phyloP scores from a whole-genome alignment of 2,113 vertebrate species.

The Malurus cyaneus region DNA sequence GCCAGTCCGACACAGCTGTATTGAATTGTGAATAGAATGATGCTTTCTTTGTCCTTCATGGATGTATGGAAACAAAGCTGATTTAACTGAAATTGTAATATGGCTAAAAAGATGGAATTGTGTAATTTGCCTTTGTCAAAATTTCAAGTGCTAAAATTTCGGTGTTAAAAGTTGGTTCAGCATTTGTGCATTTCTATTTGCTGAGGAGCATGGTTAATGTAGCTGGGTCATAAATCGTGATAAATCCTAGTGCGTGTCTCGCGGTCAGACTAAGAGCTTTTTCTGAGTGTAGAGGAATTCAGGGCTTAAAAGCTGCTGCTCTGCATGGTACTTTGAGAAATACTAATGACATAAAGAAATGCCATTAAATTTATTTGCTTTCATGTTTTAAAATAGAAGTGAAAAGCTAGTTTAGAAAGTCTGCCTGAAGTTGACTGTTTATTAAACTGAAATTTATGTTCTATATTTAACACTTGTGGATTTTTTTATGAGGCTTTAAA shows the following conservation, averaged over 20 bases:
- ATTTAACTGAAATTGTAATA: not conserved
- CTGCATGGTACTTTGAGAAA: not conserved
- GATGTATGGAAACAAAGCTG: not conserved
- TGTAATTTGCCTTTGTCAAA: not conserved
- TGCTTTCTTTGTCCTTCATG: not conserved
- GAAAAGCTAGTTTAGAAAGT: not conserved
- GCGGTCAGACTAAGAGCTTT: not conserved
- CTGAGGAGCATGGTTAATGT: not conserved
- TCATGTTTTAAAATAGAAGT: not conserved
- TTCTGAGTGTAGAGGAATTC: not conserved
- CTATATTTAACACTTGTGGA: not conserved
- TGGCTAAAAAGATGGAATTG: not conserved
- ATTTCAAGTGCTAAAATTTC: not conserved
- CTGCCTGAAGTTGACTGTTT: not conserved
- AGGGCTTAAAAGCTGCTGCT: not conserved
- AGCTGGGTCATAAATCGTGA: not conserved
- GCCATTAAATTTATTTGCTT: not conserved
- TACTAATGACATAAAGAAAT: not conserved
- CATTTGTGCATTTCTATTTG: not conserved
- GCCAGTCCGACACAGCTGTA: not conserved
- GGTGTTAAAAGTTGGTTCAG: not conserved
- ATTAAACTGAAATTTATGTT: not conserved
- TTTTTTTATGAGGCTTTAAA: not conserved
- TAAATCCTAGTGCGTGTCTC: not conserved
- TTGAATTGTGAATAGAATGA: constrained; percentile 3